Percentiles rank a stretch among this genome's conserved stretches.
phyloP scores from a whole-genome alignment of 2,888 invertebrate species.

The Ophion slaviceki region DNA sequence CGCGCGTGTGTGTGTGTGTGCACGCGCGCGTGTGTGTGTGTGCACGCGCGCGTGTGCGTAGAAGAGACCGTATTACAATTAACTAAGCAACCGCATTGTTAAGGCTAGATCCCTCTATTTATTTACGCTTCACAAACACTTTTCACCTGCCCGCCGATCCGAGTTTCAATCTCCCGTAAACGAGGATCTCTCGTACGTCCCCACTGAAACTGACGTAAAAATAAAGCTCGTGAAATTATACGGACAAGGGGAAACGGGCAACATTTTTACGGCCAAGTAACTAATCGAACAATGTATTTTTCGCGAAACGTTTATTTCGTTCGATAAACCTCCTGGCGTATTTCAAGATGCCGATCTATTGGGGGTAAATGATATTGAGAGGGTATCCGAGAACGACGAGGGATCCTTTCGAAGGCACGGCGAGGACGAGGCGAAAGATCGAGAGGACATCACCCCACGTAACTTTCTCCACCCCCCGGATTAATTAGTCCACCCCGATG shows the following conservation, averaged over 20 bases:
- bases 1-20: too few species aligned
- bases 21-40: too few species aligned
- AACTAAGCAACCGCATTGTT: constrained; percentile 28
- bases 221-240: not conserved
- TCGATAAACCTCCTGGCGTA: too few species aligned
- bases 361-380: too few species aligned
- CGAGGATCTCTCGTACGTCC: too few species aligned
- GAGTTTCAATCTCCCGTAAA: not conserved
- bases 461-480: constrained; percentile 39
- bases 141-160: not conserved
- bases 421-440: too few species aligned
- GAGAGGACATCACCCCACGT: not conserved
- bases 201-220: too few species aligned
- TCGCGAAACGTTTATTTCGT: not conserved
- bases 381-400: too few species aligned
- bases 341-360: too few species aligned
- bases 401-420: too few species aligned
- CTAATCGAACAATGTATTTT: not conserved
- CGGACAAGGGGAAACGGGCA: not conserved
- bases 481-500: constrained; percentile 61
- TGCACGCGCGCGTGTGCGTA: too few species aligned
- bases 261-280: too few species aligned
- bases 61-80: not conserved
- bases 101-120: constrained; percentile 28
- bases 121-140: not conserved